Evolutionary conservation across 2,888 invertebrate genomes (phyloP).

Genomic region (Cyaniris semiargus): DNA sequence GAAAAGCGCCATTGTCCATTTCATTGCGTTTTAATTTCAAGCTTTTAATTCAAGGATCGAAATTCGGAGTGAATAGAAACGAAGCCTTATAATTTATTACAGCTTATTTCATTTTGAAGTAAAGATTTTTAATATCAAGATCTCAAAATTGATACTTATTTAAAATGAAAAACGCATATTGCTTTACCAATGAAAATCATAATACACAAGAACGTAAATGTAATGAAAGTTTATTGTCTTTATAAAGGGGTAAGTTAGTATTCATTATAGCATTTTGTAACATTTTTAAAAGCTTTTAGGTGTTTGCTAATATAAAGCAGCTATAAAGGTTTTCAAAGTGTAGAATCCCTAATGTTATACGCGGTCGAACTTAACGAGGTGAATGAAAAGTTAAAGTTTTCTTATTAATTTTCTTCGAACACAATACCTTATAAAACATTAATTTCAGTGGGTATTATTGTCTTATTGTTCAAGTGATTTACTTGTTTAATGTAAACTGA

Average conservation of each 20-base stretch:
- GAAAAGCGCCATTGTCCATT: too few relatives aligned
- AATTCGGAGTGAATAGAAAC: too few relatives aligned
- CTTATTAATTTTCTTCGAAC: constrained; percentile 15
- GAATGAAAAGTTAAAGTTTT: constrained; percentile 15
- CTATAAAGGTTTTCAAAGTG: constrained; percentile 8
- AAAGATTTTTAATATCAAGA: too few relatives aligned
- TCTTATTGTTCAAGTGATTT: not conserved
- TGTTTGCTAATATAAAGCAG: not conserved
- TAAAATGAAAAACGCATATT: too few relatives aligned
- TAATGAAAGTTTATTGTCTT: not conserved
- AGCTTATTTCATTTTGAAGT: too few relatives aligned
- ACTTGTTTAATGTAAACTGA: not conserved
- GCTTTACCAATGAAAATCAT: not conserved
- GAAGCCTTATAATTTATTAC: too few relatives aligned
- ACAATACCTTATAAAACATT: not conserved
- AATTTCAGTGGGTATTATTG: not conserved
- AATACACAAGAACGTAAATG: not conserved
- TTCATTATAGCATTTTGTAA: not conserved
- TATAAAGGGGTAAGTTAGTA: not conserved
- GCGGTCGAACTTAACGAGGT: not conserved
- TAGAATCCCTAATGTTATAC: not conserved
- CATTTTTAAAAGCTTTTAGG: not conserved
- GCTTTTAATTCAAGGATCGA: too few relatives aligned
- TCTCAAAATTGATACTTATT: too few relatives aligned
- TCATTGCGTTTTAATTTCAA: too few relatives aligned